A percentile compares a stretch with the other conserved stretches of the same genome.
These are phyloP conservation scores for Samia ricini DNA, from an alignment of 1,140 invertebrate species.

Conservation along the genomic window DNA sequence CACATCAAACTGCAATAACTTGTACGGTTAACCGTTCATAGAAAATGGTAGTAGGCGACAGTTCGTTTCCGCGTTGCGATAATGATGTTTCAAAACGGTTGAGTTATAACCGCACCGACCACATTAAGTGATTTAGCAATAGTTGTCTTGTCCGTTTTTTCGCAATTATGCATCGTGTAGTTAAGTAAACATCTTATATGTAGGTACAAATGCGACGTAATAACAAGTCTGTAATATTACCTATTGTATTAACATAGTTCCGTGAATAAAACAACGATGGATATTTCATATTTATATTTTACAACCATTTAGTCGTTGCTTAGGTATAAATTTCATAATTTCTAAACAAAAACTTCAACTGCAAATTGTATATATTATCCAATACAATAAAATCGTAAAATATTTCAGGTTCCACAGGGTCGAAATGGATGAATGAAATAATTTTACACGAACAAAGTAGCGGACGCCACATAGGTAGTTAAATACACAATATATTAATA, in stretches of 20 bases:
- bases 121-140: conserved; percentile 49
- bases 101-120: conserved; percentile 46
- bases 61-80: conserved; percentile 57
- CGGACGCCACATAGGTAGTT: too few relatives aligned
- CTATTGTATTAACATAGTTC: not conserved
- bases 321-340: too few relatives aligned
- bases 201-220: not conserved
- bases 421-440: too few relatives aligned
- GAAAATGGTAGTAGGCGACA: conserved; percentile 37
- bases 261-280: conserved; percentile 3
- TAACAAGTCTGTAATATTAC: not conserved
- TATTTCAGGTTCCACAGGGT: too few relatives aligned
- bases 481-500: too few relatives aligned
- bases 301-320: not conserved
- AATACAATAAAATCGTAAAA: too few relatives aligned
- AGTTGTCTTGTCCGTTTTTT: conserved; percentile 50
- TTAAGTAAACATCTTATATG: conserved; percentile 22
- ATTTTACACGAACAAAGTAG: too few relatives aligned
- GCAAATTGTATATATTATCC: too few relatives aligned
- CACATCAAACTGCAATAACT: conserved; percentile 38
- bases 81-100: conserved; percentile 52
- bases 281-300: not conserved
- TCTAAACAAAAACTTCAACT: too few relatives aligned
- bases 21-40: conserved; percentile 42
- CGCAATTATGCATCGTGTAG: conserved; percentile 38